Conservation (phyloP, 2,113 vertebrate species). For the Rostratula benghalensis region DNA sequence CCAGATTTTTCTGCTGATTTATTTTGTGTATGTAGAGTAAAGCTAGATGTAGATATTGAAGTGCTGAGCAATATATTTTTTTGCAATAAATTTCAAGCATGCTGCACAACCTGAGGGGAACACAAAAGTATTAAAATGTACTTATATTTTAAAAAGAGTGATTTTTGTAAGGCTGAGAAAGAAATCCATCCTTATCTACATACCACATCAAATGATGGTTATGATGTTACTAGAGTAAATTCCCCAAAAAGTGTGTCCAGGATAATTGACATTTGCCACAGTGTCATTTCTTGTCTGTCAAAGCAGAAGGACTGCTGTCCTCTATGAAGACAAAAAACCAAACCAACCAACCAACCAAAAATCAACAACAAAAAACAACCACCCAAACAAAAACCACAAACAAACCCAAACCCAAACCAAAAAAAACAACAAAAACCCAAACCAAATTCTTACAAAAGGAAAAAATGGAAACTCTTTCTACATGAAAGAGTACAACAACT, state of each 20-base stretch:
- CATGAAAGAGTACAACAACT: background rate
- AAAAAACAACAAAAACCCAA: too few relatives aligned
- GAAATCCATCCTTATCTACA: background rate
- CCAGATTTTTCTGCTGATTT: background rate
- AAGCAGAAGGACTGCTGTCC: background rate
- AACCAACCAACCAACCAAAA: rapidly evolving
- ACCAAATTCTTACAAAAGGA: background rate
- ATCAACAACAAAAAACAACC: too few relatives aligned
- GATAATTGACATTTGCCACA: background rate
- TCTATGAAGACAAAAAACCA: background rate
- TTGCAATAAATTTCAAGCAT: slow-evolving; percentile 12
- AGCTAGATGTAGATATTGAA: background rate
- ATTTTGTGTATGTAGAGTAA: background rate
- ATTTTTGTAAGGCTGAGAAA: slow-evolving; percentile 32
- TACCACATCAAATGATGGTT: background rate
- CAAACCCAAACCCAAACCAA: too few relatives aligned
- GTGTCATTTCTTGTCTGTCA: background rate
- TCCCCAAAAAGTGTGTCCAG: background rate
- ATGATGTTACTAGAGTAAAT: slow-evolving; percentile 23
- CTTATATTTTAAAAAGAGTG: slow-evolving; percentile 43
- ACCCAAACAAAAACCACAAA: too few relatives aligned
- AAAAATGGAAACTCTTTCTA: background rate
- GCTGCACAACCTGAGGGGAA: background rate
- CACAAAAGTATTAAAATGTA: slow-evolving; percentile 20
- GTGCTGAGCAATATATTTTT: background rate